Base-by-base conservation (phyloP, 2,797 vertebrate species). In the Microhierax caerulescens region DNA sequence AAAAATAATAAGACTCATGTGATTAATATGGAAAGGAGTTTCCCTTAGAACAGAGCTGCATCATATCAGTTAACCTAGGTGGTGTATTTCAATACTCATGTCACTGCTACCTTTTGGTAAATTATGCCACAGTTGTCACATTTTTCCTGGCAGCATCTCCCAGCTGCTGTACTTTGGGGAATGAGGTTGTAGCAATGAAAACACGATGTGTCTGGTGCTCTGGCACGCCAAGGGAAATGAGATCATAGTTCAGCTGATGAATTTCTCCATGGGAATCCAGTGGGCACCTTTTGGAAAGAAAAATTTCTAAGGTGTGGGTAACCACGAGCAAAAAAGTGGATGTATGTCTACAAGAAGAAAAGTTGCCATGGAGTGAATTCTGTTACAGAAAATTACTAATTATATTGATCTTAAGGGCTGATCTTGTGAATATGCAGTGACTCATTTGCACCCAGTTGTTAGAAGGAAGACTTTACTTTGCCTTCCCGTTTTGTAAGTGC, bases 181-280 rank as follows among this genome's bases (percentile, higher is more conserved):
- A 90, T 90, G 84, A 90, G 28, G 79, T 75, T 95, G 82, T 65
- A 82, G 85, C 59, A 95, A 84, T 79, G 88, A 97, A 97, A 95
- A 95, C 72, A 92, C 4, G 12, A 83, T 88, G 79, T 2, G 69
- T 92, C 83, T 95, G 88, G 85, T 94, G 54, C 51, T 88, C 39
- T 56, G 54, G 64, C 63, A 87, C 79, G 93, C 95, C 95, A 97
- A 88, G 83, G 80, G 85, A 96, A 97, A 95, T 96, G 96, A 97
- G 88, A 88, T 96, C 94, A 95, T 79, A 92, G 67, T 53, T 91
- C 54, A 90, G 54, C 73, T n/a, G 15, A 93, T 90, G 21, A 93
- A 88, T 92, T 97, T 94, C 73, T 95, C 77, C 36, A 75, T 93
- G 94, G 73, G 93, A 97, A 93, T 97, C 94, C 85, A 85, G 30